Evolutionary conservation across 2,888 invertebrate species (phyloP), one percentile per base, ranked within the genome.

Genomic region (Apotomis capreana): DNA sequence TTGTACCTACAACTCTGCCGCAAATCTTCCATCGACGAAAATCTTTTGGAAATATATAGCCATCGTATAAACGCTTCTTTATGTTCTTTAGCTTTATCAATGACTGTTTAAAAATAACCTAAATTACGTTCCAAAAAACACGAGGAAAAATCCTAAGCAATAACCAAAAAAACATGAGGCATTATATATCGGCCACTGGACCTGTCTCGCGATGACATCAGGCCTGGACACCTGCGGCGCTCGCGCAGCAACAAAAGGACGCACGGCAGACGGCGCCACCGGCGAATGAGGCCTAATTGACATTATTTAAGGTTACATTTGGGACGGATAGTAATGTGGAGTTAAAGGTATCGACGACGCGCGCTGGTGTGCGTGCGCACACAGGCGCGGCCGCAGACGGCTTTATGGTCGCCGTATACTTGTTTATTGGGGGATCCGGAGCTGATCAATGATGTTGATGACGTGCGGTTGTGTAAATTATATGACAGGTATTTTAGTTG

Each of bases 141-240:
- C 46, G 46, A 65, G 65, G 64, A 65, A 57, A 55, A 55, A 55
- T 65, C 55, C 6, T 46, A 46, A 46, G 55, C 15, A 15, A 52
- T 15, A 64, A 46, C 65, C 55, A 65, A 65, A 65, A 65, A 65
- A 65, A 55, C 10, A 57, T 9, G 44, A 46, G 51, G 51, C 52
- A 51, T 51, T 40, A 64, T 65, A 55, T 55, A 44, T 44, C 64
- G 64, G 15, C 26, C 54, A 15, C 49, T 55, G 55, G 65, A 68
- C 68, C 68, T 52, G 68, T 68, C 59, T 58, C 13, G 59, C 46
- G 59, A 52, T 68, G 68, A 68, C 68, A 68, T 68, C 68, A 68
- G 58, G 37, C 36, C 15, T 37, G 68, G 68, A 68, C 68, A 65
- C 65, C 65, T 65, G 65, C 26, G 55, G 13, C 12, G 44, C 3